Percentiles rank a stretch among this genome's conserved stretches.
phyloP scores from a whole-genome alignment of 1,140 invertebrate genomes.

The Saxidomus purpurata region DNA sequence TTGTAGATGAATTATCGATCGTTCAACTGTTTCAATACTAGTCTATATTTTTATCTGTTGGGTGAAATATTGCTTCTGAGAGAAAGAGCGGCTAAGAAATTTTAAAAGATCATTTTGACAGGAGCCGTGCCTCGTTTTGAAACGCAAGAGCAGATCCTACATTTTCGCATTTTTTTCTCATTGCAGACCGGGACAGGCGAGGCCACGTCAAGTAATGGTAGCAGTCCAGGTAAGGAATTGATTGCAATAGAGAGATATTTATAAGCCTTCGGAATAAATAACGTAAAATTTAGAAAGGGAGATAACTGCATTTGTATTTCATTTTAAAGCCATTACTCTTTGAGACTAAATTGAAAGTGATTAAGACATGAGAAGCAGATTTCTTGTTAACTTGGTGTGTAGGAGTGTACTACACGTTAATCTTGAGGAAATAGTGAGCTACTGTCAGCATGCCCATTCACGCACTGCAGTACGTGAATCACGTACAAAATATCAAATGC shows the following conservation, averaged over 20 bases:
- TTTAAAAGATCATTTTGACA: slow-evolving; percentile 47
- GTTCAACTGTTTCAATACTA: slow-evolving; percentile 7
- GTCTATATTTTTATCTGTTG: background rate
- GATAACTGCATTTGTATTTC: too few relatives aligned
- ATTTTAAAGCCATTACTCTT: too few relatives aligned
- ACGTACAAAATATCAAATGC: too few relatives aligned
- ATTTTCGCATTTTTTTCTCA: slow-evolving; percentile 55
- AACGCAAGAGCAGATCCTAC: background rate
- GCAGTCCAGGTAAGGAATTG: slow-evolving; percentile 83
- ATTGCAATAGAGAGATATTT: background rate
- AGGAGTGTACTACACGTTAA: too few relatives aligned
- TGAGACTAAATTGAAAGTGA: too few relatives aligned
- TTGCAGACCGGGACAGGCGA: slow-evolving; percentile 85
- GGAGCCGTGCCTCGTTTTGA: slow-evolving; percentile 46
- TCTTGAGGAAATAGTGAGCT: too few relatives aligned
- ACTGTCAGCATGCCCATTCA: too few relatives aligned
- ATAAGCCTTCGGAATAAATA: too few relatives aligned
- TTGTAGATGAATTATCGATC: slow-evolving; percentile 10
- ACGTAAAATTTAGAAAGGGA: too few relatives aligned
- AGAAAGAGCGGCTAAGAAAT: slow-evolving; percentile 51
- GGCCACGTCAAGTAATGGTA: slow-evolving; percentile 73
- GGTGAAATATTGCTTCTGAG: slow-evolving; percentile 15
- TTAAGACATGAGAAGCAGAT: too few relatives aligned
- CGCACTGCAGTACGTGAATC: too few relatives aligned
- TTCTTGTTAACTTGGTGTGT: too few relatives aligned